These are phyloP conservation scores for Alosa sapidissima DNA, from an alignment of 2,797 vertebrate genomes.

Conservation along the genomic window DNA sequence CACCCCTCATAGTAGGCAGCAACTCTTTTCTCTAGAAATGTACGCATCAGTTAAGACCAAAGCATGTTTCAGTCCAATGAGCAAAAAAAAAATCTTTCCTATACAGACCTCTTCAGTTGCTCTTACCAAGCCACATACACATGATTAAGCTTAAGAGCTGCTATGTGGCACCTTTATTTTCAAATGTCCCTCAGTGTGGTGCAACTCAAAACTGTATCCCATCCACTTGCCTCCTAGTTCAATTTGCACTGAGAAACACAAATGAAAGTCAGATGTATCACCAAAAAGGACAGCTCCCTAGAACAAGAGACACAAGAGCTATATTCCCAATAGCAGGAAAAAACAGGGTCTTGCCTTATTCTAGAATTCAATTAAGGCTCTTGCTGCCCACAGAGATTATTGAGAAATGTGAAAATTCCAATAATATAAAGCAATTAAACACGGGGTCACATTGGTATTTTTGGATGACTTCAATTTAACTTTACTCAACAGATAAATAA, in stretches of 20 bases:
- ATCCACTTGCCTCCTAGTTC: not conserved
- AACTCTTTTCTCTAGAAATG: not conserved
- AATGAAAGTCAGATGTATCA: conserved; percentile 46
- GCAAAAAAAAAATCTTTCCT: not conserved
- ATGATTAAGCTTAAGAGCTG: not conserved
- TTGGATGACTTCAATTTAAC: conserved; percentile 51
- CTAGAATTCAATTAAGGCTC: conserved; percentile 60
- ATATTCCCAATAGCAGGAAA: conserved; percentile 46
- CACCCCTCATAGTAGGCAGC: not conserved
- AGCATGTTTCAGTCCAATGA: not conserved
- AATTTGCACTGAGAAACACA: conserved; percentile 4
- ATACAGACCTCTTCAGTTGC: not conserved
- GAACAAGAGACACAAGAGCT: conserved; percentile 41
- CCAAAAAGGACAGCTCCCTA: conserved; percentile 54
- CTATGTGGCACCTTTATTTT: not conserved
- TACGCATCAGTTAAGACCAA: not conserved
- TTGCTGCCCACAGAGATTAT: conserved; percentile 49
- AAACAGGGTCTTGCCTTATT: conserved; percentile 49
- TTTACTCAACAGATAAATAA: conserved; percentile 41
- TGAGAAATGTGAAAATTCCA: conserved; percentile 53
- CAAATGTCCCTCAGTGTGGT: not conserved
- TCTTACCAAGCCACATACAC: not conserved
- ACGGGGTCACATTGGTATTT: conserved; percentile 56
- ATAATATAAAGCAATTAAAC: conserved; percentile 63
- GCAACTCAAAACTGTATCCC: not conserved